Percentiles rank a stretch among this genome's conserved stretches.
phyloP scores from a whole-genome alignment of 2,113 vertebrate species.

The Chinchilla lanigera region DNA sequence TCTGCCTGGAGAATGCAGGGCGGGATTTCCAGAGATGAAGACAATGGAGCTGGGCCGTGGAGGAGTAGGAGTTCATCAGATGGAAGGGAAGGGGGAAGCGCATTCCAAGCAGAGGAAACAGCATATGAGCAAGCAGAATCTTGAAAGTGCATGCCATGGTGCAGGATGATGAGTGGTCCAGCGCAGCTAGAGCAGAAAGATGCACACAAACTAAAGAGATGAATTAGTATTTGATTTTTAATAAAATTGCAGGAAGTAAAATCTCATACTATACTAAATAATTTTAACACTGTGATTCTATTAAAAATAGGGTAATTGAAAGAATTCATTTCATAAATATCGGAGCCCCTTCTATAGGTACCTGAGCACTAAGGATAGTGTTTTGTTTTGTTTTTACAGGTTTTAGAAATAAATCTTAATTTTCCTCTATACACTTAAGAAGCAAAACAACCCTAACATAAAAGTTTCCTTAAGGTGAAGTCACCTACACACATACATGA shows the following conservation, averaged over 20 bases:
- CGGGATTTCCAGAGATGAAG: conserved; percentile 61
- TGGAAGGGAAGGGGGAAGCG: conserved; percentile 70
- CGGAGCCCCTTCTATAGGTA: neutral
- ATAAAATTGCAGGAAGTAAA: neutral
- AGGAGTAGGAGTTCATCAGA: conserved; percentile 57
- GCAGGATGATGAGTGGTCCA: conserved; percentile 64
- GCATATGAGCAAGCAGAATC: conserved; percentile 77
- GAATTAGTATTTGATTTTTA: conserved; percentile 60
- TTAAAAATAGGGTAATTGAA: neutral
- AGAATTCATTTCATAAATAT: conserved; percentile 42
- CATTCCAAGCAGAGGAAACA: conserved; percentile 79
- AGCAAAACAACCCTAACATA: neutral
- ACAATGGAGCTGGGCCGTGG: conserved; percentile 69
- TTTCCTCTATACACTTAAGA: neutral
- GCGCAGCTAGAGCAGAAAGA: conserved; percentile 68
- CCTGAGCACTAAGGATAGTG: neutral
- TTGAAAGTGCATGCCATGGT: conserved; percentile 71
- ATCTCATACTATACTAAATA: conserved; percentile 32
- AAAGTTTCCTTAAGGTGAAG: neutral
- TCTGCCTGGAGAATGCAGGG: conserved; percentile 52
- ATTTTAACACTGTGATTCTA: neutral
- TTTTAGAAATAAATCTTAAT: conserved; percentile 34
- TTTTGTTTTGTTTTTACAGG: neutral
- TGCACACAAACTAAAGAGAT: conserved; percentile 77
- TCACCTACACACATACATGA: neutral